Evolutionary conservation across 2,888 invertebrate genomes (phyloP), one percentile per base, ranked within the genome.

Genomic region (Steinernema carpocapsae): DNA sequence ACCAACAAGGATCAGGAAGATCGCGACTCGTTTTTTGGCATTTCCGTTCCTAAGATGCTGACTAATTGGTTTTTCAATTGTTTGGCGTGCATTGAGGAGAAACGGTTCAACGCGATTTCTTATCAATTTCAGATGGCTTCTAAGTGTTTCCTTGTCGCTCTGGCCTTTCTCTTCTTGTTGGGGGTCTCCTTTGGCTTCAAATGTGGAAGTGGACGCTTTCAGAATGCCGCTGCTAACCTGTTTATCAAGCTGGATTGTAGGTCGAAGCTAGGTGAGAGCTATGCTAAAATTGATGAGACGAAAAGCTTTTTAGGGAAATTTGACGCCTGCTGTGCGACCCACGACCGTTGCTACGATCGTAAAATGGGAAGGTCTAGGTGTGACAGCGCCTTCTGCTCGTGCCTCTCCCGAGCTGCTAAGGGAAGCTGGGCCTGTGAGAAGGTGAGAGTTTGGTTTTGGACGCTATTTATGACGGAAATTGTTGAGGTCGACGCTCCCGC

Each of bases 381-480:
- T 17, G 56, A 56, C 56, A 56, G 17, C 17, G 17, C 56, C 26
- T 56, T 56, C 56, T 56, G 56, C 26, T 56, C 56, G n/a, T 56
- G 56, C 17, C 56, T 56, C 22, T 22, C 56, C 12, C 19, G 24
- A 26, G 56, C 56, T 7, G 56, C 56, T 3, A 56, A 56, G 26
- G 56, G 56, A 26, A 56, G 56, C 24, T 56, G 56, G 56, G 56
- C 56, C 4, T 56, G 56, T 24, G 56, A 56, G 22, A 56, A 56
- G 56, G 48, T 19, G 19, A 4, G 6, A 19, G 19, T 48, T 14
- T 43, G 7, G 43, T 43, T 43, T 7, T 43, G 14, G 14, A 10
- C 43, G 10, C 7, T 43, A 43, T n/a, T n/a, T 48, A 48, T 19
- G 3, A n/a, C n/a, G n/a, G 3, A 17, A 6, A 17, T 48, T 48